These are phyloP conservation scores for Beris chalybata DNA, from an alignment of 2,888 invertebrate species.

Conservation along the genomic window DNA sequence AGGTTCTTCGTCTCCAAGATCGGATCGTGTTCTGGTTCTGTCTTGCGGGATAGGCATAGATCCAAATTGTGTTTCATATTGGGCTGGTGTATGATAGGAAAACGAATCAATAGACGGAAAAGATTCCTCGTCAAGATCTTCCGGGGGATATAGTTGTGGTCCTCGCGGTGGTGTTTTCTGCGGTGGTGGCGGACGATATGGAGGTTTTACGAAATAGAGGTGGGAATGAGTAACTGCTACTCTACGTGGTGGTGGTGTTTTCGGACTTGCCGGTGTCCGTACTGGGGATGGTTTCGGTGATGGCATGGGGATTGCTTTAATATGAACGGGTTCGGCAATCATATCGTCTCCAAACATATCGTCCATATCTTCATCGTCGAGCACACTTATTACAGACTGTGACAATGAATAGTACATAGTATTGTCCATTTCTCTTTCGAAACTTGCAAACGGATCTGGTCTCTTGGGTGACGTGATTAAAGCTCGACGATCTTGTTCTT, in stretches of 20 bases:
- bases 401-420: slow-evolving; percentile 5
- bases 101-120: background rate
- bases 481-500: background rate
- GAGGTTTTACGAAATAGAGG: background rate
- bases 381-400: background rate
- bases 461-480: slow-evolving; percentile 1
- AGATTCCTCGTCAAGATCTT: background rate
- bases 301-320: slow-evolving; percentile 11
- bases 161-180: background rate
- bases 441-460: slow-evolving; percentile 23
- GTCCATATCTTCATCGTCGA: slow-evolving; percentile 3
- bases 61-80: background rate
- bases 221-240: slow-evolving; percentile 3
- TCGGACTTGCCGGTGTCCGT: background rate
- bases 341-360: slow-evolving; percentile 13
- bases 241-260: slow-evolving; percentile 8
- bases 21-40: background rate
- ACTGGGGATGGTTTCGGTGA: slow-evolving; percentile 11
- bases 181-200: background rate
- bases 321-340: background rate
- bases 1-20: background rate
- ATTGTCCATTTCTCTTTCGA: slow-evolving; percentile 22
- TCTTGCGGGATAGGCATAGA: no score
- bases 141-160: background rate
- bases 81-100: background rate